Conservation (phyloP, 2,888 invertebrate genomes). For the Pharmacophagus antenor region DNA sequence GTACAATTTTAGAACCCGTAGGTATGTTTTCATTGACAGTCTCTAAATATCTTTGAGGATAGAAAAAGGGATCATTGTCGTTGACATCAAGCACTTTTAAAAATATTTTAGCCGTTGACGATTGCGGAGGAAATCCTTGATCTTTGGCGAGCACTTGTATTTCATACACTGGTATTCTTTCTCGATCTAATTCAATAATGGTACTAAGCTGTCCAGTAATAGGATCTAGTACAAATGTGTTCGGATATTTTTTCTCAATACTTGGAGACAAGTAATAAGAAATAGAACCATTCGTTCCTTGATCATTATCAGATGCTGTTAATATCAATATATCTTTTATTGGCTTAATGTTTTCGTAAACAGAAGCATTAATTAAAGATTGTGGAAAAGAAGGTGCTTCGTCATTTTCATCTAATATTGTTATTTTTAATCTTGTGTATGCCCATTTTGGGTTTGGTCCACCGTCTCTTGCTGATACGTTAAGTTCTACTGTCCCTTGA, state of each 20-base stretch:
- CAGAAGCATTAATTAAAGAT: conserved; percentile 85
- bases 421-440: conserved; percentile 92
- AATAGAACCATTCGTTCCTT: conserved; percentile 95
- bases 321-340: conserved; percentile 90
- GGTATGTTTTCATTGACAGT: conserved; percentile 85
- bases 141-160: conserved; percentile 94
- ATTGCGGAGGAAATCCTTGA: conserved; percentile 94
- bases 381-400: conserved; percentile 93
- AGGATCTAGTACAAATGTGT: conserved; percentile 90
- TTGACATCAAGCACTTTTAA: conserved; percentile 92
- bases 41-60: conserved; percentile 92
- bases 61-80: conserved; percentile 95
- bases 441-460: conserved; percentile 97
- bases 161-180: conserved; percentile 88
- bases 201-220: conserved; percentile 92
- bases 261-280: conserved; percentile 90
- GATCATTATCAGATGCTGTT: conserved; percentile 94
- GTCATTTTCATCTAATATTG: conserved; percentile 96
- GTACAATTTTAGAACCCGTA: conserved; percentile 84
- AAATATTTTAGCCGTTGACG: conserved; percentile 92
- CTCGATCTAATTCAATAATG: conserved; percentile 89
- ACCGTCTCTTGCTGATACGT: conserved; percentile 95
- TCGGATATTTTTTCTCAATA: conserved; percentile 90
- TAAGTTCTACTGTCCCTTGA: conserved; percentile 91
- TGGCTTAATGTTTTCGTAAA: conserved; percentile 90